phyloP scores from a whole-genome alignment of 2,797 vertebrate species.

The Glyptemys insculpta region DNA sequence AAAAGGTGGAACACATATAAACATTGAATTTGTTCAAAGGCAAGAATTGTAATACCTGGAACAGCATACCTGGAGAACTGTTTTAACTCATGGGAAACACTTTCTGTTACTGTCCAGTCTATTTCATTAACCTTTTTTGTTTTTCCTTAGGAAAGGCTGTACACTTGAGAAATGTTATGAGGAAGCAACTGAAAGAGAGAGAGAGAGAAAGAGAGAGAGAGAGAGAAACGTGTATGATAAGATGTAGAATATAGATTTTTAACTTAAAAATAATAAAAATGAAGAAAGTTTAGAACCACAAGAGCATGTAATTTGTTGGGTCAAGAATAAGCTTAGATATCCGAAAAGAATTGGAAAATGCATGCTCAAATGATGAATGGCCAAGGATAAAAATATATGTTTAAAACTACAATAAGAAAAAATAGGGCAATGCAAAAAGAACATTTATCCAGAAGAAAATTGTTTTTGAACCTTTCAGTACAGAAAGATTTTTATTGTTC shows the following conservation, averaged over 20 bases:
- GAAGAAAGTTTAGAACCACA: background rate
- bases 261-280: background rate
- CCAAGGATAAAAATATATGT: no score
- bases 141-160: background rate
- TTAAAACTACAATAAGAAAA: no score
- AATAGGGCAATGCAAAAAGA: no score
- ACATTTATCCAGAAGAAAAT: no score
- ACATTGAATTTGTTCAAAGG: background rate
- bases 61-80: background rate
- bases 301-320: background rate
- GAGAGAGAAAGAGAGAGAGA: no score
- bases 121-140: background rate
- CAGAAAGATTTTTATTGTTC: no score
- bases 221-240: no score
- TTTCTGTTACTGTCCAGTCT: background rate
- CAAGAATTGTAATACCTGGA: background rate
- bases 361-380: no score
- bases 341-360: background rate
- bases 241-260: no score
- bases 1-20: background rate
- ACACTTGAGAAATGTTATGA: background rate
- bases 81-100: background rate
- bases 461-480: no score
- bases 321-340: background rate
- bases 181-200: background rate